Evolutionary conservation across 1,140 invertebrate species (phyloP).

Genomic region (Drosophila serrata): DNA sequence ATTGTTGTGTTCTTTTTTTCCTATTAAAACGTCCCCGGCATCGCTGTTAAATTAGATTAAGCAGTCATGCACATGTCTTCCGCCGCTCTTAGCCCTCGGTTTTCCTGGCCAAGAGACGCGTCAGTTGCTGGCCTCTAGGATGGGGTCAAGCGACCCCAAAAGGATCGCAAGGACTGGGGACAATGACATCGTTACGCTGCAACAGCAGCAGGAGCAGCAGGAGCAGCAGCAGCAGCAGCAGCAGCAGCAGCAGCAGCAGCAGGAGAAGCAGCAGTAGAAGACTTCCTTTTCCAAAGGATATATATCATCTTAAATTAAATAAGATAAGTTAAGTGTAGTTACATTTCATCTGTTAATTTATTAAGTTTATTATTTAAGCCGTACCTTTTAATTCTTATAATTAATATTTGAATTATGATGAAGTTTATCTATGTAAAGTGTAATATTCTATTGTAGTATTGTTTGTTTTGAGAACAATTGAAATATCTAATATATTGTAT

Average conservation of each 20-base stretch:
- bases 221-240: no score
- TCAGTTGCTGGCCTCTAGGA: slow-evolving; percentile 21
- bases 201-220: background rate
- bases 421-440: no score
- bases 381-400: no score
- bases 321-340: background rate
- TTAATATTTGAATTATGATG: no score
- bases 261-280: background rate
- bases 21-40: slow-evolving; percentile 62
- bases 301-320: no score
- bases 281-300: background rate
- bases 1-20: slow-evolving; percentile 47
- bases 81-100: slow-evolving; percentile 7
- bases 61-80: slow-evolving; percentile 78
- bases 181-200: background rate
- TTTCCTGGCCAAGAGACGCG: slow-evolving; percentile 22
- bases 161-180: slow-evolving; percentile 1
- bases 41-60: slow-evolving; percentile 76
- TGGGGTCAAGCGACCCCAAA: slow-evolving; percentile 7
- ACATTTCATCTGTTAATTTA: background rate
- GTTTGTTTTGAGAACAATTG: no score
- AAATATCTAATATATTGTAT: no score
- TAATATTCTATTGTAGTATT: no score
- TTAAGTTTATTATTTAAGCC: no score
- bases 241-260: background rate